phyloP scores from a whole-genome alignment of 2,113 vertebrate species.

The Rhynchomys soricoides region DNA sequence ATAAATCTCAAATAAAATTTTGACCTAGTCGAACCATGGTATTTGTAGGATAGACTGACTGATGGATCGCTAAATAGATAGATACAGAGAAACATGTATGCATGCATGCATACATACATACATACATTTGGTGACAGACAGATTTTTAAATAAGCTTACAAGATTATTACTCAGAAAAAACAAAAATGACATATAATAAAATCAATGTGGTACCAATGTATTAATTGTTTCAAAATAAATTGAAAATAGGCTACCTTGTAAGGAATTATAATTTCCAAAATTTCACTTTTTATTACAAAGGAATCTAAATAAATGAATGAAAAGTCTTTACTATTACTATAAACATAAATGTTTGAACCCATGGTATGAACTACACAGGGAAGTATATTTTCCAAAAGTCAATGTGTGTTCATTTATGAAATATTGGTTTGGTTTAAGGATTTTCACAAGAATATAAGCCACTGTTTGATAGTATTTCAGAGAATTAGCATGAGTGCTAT shows the following conservation, averaged over 20 bases:
- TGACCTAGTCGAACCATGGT: not conserved
- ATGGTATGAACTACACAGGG: not conserved
- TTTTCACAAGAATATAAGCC: not conserved
- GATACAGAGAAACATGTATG: not conserved
- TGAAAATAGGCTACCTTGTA: not conserved
- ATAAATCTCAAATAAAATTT: not conserved
- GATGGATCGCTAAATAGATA: not conserved
- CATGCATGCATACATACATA: not conserved
- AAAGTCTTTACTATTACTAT: not conserved
- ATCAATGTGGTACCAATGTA: not conserved
- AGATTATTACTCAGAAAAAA: constrained; percentile 5
- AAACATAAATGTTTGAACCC: not conserved
- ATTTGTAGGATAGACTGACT: not conserved
- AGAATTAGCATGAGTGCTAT: not conserved
- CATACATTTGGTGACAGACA: too few species aligned
- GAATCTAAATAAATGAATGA: not conserved
- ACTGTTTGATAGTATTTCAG: not conserved
- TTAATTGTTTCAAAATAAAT: constrained; percentile 1
- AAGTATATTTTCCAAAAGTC: not conserved
- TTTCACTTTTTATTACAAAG: not conserved
- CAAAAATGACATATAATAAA: not conserved
- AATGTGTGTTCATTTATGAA: not conserved
- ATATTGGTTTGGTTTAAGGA: not conserved
- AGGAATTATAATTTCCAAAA: not conserved
- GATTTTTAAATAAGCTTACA: not conserved